Evolutionary conservation across 1,140 invertebrate species (phyloP).

Genomic region (Calliopsis andreniformis): DNA sequence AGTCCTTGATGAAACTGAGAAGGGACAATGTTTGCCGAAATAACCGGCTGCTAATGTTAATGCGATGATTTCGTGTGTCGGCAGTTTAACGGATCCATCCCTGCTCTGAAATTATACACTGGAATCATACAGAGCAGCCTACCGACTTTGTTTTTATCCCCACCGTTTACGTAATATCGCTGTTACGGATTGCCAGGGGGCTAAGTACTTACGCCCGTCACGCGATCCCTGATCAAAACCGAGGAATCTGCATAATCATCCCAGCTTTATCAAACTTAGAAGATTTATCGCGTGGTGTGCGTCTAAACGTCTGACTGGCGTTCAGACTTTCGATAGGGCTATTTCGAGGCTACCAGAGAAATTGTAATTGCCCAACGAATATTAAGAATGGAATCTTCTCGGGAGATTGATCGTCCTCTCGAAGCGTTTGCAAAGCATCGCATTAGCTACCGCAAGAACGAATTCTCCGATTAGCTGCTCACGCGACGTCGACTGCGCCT

Average conservation of each 20-base stretch:
- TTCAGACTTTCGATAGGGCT: too few species aligned
- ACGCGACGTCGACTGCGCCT: too few species aligned
- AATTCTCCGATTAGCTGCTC: too few species aligned
- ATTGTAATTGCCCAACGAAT: too few species aligned
- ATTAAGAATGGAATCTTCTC: too few species aligned
- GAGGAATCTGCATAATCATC: background rate
- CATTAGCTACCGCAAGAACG: too few species aligned
- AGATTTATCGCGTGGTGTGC: background rate
- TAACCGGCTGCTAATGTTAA: conserved; percentile 17
- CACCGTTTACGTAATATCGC: conserved; percentile 29
- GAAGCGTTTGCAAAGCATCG: too few species aligned
- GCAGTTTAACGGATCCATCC: conserved; percentile 26
- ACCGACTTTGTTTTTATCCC: conserved; percentile 14
- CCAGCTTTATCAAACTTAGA: background rate
- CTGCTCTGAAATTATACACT: conserved; percentile 9
- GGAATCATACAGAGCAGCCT: conserved; percentile 13
- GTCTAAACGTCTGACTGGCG: too few species aligned
- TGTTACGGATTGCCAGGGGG: conserved; percentile 16
- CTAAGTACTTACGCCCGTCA: background rate
- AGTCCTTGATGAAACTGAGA: too few species aligned
- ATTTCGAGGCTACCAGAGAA: too few species aligned
- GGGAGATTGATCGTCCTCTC: too few species aligned
- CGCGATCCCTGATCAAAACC: background rate
- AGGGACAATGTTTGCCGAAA: background rate
- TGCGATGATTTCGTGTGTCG: conserved; percentile 1